A percentile compares a stretch with the other conserved stretches of the same genome.
phyloP scores from a whole-genome alignment of 2,888 invertebrate species.

The Antheraea assamensis region DNA sequence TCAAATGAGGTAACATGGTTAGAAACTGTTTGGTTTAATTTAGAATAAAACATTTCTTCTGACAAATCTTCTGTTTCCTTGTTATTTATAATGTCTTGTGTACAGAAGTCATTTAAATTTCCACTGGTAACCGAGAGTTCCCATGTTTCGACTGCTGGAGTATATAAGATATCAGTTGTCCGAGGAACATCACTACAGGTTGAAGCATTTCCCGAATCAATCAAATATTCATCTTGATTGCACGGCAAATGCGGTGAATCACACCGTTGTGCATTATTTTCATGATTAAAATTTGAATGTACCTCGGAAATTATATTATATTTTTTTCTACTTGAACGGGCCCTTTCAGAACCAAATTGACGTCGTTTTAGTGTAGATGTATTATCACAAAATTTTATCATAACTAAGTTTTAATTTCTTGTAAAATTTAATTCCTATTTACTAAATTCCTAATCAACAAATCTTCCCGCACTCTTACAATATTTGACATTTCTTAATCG shows the following conservation, averaged over 20 bases:
- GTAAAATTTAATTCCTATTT: not conserved
- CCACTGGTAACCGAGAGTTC: conserved; percentile 41
- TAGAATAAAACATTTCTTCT: conserved; percentile 64
- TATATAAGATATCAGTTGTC: conserved; percentile 53
- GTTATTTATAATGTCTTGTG: conserved; percentile 7
- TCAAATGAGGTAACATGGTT: conserved; percentile 1
- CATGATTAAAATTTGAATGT: conserved; percentile 24
- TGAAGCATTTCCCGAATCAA: conserved; percentile 56
- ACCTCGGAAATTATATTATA: conserved; percentile 29
- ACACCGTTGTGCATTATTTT: conserved; percentile 38
- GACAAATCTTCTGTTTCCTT: conserved; percentile 54
- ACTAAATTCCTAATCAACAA: not conserved
- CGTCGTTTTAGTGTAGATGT: conserved; percentile 69
- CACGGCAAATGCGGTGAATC: conserved; percentile 71
- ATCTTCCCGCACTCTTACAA: not conserved
- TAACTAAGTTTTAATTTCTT: conserved; percentile 30
- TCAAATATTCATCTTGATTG: conserved; percentile 71
- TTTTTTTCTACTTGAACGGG: conserved; percentile 38
- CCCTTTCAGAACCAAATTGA: conserved; percentile 55
- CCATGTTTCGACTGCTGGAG: conserved; percentile 49
- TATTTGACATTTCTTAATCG: conserved; percentile 10
- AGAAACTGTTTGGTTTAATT: conserved; percentile 47
- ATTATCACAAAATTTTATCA: conserved; percentile 32
- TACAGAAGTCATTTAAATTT: not conserved
- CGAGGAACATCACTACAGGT: conserved; percentile 49